Percentiles rank a stretch among this genome's conserved stretches.
These are phyloP conservation scores for Drosophila virilis DNA, from an alignment of 1,140 invertebrate species.

Conservation along the genomic window DNA sequence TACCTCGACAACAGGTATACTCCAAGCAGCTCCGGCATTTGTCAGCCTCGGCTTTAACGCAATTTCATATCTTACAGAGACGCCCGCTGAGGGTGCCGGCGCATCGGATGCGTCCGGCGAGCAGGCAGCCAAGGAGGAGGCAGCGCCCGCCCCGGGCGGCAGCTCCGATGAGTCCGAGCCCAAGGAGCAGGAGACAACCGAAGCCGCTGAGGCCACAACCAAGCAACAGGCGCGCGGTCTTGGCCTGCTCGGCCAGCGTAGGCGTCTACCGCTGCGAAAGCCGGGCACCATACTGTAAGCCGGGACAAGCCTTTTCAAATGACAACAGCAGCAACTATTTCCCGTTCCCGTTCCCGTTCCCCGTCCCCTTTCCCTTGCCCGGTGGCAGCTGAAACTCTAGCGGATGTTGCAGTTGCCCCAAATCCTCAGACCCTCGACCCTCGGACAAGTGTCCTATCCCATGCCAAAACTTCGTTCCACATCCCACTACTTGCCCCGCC, in stretches of 20 bases:
- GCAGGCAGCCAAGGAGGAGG: conserved; percentile 62
- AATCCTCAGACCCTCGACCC: not conserved
- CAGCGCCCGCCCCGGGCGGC: conserved; percentile 10
- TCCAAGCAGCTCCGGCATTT: too few relatives aligned
- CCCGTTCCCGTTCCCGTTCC: not conserved
- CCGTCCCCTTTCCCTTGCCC: not conserved
- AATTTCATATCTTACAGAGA: conserved; percentile 34
- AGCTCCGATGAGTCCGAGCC: conserved; percentile 52
- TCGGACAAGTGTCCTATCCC: not conserved
- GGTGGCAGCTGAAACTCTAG: not conserved
- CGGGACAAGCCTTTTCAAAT: conserved; percentile 3
- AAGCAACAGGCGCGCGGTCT: conserved; percentile 86
- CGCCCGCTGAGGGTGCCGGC: conserved; percentile 79
- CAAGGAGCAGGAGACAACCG: conserved; percentile 84
- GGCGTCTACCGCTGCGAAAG: conserved; percentile 86
- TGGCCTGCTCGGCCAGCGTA: conserved; percentile 86
- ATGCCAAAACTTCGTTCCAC: not conserved
- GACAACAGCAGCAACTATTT: conserved; percentile 27
- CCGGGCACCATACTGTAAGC: conserved; percentile 85
- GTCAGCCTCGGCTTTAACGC: not conserved
- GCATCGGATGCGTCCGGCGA: conserved; percentile 57
- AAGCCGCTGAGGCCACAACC: conserved; percentile 84
- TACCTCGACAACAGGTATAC: conserved; percentile 67
- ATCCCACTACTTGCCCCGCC: conserved; percentile 19
- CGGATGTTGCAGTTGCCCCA: conserved; percentile 17